phyloP scores from a whole-genome alignment of 2,888 invertebrate species.

The Camptogramma bilineatum region DNA sequence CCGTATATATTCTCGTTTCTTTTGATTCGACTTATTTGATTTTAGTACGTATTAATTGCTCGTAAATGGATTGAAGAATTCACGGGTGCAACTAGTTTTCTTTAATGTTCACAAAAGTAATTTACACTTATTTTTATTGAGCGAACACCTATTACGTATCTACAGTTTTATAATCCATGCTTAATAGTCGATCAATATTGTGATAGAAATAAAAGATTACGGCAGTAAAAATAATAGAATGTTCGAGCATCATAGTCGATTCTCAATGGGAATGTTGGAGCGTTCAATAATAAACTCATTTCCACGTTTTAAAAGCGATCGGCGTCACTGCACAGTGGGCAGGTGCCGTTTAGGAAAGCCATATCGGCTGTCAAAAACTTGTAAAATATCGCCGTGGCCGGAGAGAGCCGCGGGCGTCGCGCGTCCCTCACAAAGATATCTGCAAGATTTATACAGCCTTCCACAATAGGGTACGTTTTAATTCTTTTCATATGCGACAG shows the following conservation, averaged over 20 bases:
- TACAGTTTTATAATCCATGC: conserved; percentile 22
- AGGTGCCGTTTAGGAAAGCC: conserved; percentile 85
- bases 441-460: conserved; percentile 82
- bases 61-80: conserved; percentile 48
- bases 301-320: conserved; percentile 36
- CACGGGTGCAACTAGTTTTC: conserved; percentile 9
- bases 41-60: conserved; percentile 66
- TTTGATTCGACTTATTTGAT: conserved; percentile 62
- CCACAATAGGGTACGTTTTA: conserved; percentile 84
- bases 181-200: conserved; percentile 16
- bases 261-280: not conserved
- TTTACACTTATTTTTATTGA: conserved; percentile 35
- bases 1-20: conserved; percentile 58
- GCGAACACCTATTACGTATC: conserved; percentile 20
- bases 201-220: not conserved
- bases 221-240: not conserved
- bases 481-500: conserved; percentile 84
- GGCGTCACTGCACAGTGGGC: conserved; percentile 59
- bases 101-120: conserved; percentile 24
- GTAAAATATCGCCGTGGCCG: conserved; percentile 87
- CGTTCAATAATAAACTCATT: conserved; percentile 35
- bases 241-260: not conserved
- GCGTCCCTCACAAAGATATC: conserved; percentile 82
- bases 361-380: conserved; percentile 88
- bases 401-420: conserved; percentile 69